Evolutionary conservation across 2,113 vertebrate species (phyloP).

Genomic region (Dendropsophus ebraccatus): DNA sequence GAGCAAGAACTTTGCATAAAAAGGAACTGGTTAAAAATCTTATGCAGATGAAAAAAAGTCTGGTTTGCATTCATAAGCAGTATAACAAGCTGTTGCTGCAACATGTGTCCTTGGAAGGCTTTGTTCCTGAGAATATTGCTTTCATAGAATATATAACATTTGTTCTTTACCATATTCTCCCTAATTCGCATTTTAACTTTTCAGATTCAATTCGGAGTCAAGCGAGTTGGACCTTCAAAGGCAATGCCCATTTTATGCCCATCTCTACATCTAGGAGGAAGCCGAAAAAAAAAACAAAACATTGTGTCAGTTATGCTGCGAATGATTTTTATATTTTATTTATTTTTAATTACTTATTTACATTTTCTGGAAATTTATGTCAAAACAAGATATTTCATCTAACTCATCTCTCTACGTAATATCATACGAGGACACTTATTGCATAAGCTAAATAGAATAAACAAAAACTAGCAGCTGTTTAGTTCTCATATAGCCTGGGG

Average conservation of each 20-base stretch:
- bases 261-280: background rate
- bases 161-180: background rate
- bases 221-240: background rate
- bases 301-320: too few species aligned
- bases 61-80: constrained; percentile 11
- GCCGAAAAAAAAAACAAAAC: too few species aligned
- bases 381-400: too few species aligned
- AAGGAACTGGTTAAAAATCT: background rate
- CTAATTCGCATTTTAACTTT: background rate
- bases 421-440: too few species aligned
- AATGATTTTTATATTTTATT: too few species aligned
- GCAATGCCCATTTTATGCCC: background rate
- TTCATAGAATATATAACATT: background rate
- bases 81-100: background rate
- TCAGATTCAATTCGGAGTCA: background rate
- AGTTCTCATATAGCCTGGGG: too few species aligned
- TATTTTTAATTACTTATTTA: too few species aligned
- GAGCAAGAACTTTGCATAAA: background rate
- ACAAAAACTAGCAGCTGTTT: too few species aligned
- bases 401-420: too few species aligned
- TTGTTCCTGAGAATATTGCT: background rate
- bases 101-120: constrained; percentile 9
- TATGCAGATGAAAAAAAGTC: background rate
- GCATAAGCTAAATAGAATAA: too few species aligned
- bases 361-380: too few species aligned